These are phyloP conservation scores for Pseudorhiza aurosa DNA, from an alignment of 30 jellyfish, hydroid and myxozoan genomes.

Conservation along the genomic window DNA sequence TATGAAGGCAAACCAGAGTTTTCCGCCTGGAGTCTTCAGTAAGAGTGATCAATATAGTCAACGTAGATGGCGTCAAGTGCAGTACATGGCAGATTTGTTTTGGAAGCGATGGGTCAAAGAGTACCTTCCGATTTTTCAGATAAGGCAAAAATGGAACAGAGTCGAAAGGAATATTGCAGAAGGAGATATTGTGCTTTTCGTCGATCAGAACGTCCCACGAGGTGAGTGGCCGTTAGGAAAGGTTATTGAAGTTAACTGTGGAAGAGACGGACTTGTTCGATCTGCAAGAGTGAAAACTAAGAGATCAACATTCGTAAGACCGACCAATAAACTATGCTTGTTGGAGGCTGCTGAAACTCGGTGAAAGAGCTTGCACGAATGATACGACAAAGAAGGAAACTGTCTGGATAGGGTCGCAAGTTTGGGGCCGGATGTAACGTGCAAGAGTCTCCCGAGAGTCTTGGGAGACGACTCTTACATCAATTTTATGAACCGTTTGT, in stretches of 20 bases:
- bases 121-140: slow-evolving; percentile 30
- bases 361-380: slow-evolving; percentile 13
- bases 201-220: slow-evolving; percentile 36
- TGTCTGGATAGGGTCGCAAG: slow-evolving; percentile 31
- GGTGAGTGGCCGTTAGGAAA: slow-evolving; percentile 66
- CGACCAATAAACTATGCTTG: slow-evolving; percentile 31
- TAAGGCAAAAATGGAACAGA: slow-evolving; percentile 32
- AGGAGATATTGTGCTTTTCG: slow-evolving; percentile 45
- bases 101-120: slow-evolving; percentile 49
- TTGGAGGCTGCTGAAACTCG: slow-evolving; percentile 34
- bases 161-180: slow-evolving; percentile 4
- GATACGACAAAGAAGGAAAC: slow-evolving; percentile 11
- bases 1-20: background rate
- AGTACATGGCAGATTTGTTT: slow-evolving; percentile 41
- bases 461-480: too few species aligned
- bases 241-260: slow-evolving; percentile 20
- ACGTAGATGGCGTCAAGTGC: slow-evolving; percentile 51
- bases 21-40: slow-evolving; percentile 64
- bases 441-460: too few species aligned
- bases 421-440: slow-evolving; percentile 50
- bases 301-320: slow-evolving; percentile 37
- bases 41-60: slow-evolving; percentile 18
- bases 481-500: too few species aligned
- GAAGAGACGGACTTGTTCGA: slow-evolving; percentile 43
- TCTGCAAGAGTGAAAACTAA: slow-evolving; percentile 26